Evolutionary conservation across 1,140 invertebrate genomes (phyloP), one percentile per base, ranked within the genome.

Genomic region (Antheraea mylitta): DNA sequence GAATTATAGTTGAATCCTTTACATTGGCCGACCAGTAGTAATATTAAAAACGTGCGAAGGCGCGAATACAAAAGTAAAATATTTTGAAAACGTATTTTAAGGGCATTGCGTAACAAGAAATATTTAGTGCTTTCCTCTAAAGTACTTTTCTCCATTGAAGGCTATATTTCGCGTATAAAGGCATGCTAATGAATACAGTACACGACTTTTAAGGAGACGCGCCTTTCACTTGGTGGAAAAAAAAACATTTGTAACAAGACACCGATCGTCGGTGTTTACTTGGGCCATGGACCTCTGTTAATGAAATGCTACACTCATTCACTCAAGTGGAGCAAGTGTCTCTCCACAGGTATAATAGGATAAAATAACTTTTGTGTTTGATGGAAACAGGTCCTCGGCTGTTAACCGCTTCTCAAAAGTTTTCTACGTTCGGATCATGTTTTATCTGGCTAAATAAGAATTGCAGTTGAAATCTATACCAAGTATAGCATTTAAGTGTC

Each of bases 141-240:
- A 53, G 45, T 53, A 53, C 45, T 53, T 53, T 53, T 53, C 45
- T 53, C 45, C 45, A n/a, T 53, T 53, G 45, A 53, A 53, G 45
- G 45, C 45, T 70, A 72, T 70, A 77, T 71, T 75, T 78, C 67
- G 73, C 66, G 67, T 74, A 67, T 74, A 72, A 76, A 78, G 75
- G 70, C 68, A 76, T 69, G 82, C 80, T 89, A 89, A 87, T 85
- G 73, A 83, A 81, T 78, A 83, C 73, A 80, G 76, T 79, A 85
- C 82, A 87, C 86, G 80, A 81, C 79, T 85, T 86, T 89, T 84
- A 86, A 87, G 81, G 83, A 81, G 81, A 83, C 76, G 76, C 73
- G 77, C 84, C 81, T 89, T 87, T 87, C 83, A 84, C 84, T 80
- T 69, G 76, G 75, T 79, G 71, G 74, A 79, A 84, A 84, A 87